Evolutionary conservation across 2,113 vertebrate genomes (phyloP).

Genomic region (Serinus canaria): DNA sequence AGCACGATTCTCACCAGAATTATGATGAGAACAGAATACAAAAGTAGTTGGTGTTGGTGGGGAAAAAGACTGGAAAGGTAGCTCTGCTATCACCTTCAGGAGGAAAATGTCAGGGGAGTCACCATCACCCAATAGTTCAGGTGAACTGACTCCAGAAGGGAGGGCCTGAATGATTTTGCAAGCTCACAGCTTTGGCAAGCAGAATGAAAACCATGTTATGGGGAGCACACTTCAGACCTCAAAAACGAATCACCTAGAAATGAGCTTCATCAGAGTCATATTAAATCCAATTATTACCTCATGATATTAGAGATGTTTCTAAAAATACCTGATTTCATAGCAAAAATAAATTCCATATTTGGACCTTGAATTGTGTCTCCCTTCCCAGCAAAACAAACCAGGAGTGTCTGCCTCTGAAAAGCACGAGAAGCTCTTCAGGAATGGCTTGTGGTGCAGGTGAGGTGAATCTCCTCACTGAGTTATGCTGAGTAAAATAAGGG

Average conservation of each 20-base stretch:
- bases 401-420: neutral
- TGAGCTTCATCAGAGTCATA: neutral
- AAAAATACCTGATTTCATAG: neutral
- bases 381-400: neutral
- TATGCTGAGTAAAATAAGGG: neutral
- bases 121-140: neutral
- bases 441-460: fast-evolving
- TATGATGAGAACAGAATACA: conserved; percentile 41
- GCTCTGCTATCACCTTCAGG: conserved; percentile 3
- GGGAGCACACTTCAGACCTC: neutral
- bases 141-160: neutral
- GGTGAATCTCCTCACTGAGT: neutral
- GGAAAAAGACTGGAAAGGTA: neutral
- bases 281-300: neutral
- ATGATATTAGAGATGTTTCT: neutral
- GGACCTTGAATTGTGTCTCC: neutral
- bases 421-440: neutral
- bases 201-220: neutral
- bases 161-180: neutral
- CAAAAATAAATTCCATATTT: neutral
- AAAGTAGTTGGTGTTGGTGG: conserved; percentile 1
- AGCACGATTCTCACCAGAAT: conserved; percentile 11
- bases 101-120: neutral
- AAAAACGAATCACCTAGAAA: neutral
- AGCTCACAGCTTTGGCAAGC: neutral